Base-by-base conservation (phyloP, 2,797 vertebrate genomes). In the Chaenodraco wilsoni region DNA sequence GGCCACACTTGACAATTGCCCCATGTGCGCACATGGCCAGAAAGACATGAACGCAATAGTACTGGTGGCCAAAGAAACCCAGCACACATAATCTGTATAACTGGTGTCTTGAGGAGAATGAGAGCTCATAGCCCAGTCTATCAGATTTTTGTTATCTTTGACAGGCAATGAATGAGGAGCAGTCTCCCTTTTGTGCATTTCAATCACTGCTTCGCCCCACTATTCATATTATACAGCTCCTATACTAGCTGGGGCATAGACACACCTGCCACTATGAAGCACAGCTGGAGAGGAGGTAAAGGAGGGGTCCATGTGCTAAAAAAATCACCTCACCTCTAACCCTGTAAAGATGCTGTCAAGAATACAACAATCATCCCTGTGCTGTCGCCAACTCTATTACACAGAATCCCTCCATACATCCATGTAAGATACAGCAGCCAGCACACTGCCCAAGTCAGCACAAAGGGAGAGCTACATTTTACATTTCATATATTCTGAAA, bases 1-100 rank as follows among this genome's bases (percentile, higher is more conserved):
- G 85, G 85, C 83, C 86, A 83, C 69, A 62, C 77, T 85, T 83
- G 74, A 75, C 81, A 82, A 67, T 79, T 87, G 76, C 83, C 80
- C 80, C 46, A 21, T 80, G 75, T 76, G 48, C 41, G 33, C 65
- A 50, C 40, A 78, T 74, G 77, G 65, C 81, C 82, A 83, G 74
- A 48, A 81, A 81, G 69, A 84, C 60, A 72, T 40, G 54, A 57
- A 68, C 67, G 77, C 43, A 64, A 84, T 61, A 70, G 49, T 9
- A 51, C 23, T 68, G 65, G 44, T 65, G 51, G 72, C 76, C 60
- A 82, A 65, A 76, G 15, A 81, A 70, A 68, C 65, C 55, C 58
- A 65, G 51, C 62, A 76, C 66, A 59, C 19, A 79, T 54, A 81
- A 65, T 46, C 49, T 44, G 48, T 23, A 59, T 70, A 46, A 69